Conservation (phyloP, 2,888 invertebrate genomes). For the Dasypogon diadema region DNA sequence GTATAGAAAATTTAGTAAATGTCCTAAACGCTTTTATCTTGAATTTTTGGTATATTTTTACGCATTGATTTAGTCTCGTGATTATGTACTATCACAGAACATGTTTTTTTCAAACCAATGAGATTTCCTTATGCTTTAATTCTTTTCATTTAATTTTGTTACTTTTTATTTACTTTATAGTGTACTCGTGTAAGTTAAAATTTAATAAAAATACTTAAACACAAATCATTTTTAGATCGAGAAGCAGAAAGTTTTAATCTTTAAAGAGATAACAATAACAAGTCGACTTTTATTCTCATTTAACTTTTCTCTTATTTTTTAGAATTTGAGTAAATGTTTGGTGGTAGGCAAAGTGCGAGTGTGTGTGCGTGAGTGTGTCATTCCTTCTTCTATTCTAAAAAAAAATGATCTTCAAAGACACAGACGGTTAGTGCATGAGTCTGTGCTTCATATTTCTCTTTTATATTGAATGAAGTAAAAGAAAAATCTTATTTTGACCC, state of each 20-base stretch:
- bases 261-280: neutral
- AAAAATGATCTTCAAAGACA: slow-evolving; percentile 6
- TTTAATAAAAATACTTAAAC: neutral
- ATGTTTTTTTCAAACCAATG: too few species aligned
- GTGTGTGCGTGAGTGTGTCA: slow-evolving; percentile 56
- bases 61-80: too few species aligned
- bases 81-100: too few species aligned
- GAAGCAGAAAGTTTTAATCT: neutral
- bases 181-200: neutral
- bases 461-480: slow-evolving; percentile 28
- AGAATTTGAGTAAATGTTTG: slow-evolving; percentile 54
- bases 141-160: slow-evolving; percentile 5
- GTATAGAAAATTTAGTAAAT: too few species aligned
- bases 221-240: slow-evolving; percentile 8
- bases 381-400: slow-evolving; percentile 7
- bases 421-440: slow-evolving; percentile 55
- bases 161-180: slow-evolving; percentile 23
- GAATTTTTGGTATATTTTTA: too few species aligned
- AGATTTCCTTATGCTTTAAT: too few species aligned
- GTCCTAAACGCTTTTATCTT: too few species aligned
- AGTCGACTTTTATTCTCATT: slow-evolving; percentile 5
- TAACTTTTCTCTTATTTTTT: slow-evolving; percentile 27
- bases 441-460: slow-evolving; percentile 38
- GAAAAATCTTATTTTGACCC: slow-evolving; percentile 23
- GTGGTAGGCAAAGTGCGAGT: slow-evolving; percentile 57